Base-by-base conservation (phyloP, 1,140 invertebrate genomes). In the Calephelis virginiensis region DNA sequence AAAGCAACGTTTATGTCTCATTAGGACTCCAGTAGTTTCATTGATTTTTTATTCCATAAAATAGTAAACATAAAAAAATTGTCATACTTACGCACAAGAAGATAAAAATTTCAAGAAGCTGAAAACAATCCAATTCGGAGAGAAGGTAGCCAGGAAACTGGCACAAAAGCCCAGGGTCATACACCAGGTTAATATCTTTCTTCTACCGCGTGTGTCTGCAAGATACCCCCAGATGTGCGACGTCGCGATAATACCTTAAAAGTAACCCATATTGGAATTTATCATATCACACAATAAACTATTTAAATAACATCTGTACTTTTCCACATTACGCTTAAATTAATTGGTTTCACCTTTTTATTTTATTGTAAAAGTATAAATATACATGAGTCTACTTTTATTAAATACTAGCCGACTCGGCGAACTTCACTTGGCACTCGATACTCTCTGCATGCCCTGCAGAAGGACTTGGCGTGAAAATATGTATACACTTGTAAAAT, bases 181-280 rank as follows among this genome's bases (percentile, higher is more conserved):
- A 0, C 95, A 95, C 8, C 92, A 92, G 0, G 94, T 82, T 0
- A 97, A 83, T 4, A 96, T 92, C 12, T 92, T 92, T 45, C 92
- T 92, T 9, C 96, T 91, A 0, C 97, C 97, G 37, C 93, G 87
- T 0, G 94, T 94, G 75, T 98, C 97, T 0, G 95, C 95, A 6
- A 97, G 72, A 46, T 95, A 96, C 8, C 96, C 96, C 96, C 96
- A 97, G 9, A 96, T 81, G 73, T 93, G 92, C 0, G 93, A 93
- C 6, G 90, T 90, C 0, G 91, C 77, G 12, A 93, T 92, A 0
- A 93, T 90, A 74, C 88, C 90, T 91, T 70, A 4, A 66, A 74
- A 53, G 3, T 43, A 43, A 43, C 8, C 40, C 28, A 28, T 28
- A 28, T 28, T 28, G 28, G 5, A 28, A 28, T 28, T 4, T 28